Evolutionary conservation across 92 coral and sea anemone genomes (phyloP), one percentile per base, ranked within the genome.

Genomic region (Phenganax marumi): DNA sequence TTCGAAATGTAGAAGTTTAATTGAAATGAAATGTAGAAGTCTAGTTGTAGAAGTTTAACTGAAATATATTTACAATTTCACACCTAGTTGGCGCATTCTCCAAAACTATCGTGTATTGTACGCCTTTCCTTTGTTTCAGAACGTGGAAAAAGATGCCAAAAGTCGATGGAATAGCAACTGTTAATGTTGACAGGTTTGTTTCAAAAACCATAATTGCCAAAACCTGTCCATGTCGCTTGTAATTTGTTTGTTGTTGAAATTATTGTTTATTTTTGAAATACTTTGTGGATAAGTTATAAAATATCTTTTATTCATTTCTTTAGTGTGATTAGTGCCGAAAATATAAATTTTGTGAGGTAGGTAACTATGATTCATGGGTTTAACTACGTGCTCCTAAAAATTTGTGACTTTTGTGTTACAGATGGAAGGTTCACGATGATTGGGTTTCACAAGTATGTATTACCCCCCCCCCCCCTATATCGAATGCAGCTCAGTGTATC

Each of bases 61-160:
- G 43, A 33, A 33, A 33, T 33, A 33, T 33, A 33, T 33, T 33
- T 33, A 33, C 43, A 33, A 33, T 33, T 33, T 33, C 2, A 33
- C 43, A 33, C 43, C 43, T 5, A 1, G 43, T 5, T 33, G 43
- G 43, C 5, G 43, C 43, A 33, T 63, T 63, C 53, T 19, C 2
- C 47, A 2, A 33, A 26, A n/a, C 23, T 33, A 70, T 43, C 12
- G 25, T 49, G 46, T 49, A 73, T 0, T 73, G 48, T 8, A 23
- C 24, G 12, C 6, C 24, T 53, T 61, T 61, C 49, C 48, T 7
- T 64, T 10, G 47, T 46, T 52, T 5, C 57, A 96, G 99, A 84
- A 96, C 90, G 52, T 96, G 99, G 99, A 96, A 96, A 85, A 96
- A 96, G 80, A 91, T 92, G 92, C 99, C 99, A 4, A 96, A 96